Conservation (phyloP, 2,888 invertebrate genomes). For the Hypercompe scribonia region DNA sequence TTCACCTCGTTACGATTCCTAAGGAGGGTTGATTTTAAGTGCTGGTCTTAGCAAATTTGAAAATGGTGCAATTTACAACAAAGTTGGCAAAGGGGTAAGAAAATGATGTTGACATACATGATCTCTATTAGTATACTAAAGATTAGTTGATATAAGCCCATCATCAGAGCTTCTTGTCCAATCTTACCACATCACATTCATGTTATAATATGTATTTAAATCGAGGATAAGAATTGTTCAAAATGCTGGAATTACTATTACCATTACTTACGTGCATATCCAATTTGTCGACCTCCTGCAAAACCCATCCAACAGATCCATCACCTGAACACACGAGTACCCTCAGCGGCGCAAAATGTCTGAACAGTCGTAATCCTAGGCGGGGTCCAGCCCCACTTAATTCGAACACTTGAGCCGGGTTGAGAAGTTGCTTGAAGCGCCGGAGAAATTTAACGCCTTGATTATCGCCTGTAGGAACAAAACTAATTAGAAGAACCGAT, state of each 20-base stretch:
- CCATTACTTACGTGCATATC: conserved; percentile 94
- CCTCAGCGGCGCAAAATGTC: conserved; percentile 98
- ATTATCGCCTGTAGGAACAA: conserved; percentile 91
- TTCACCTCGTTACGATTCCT: too few species aligned
- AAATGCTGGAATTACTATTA: neutral
- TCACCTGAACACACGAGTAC: conserved; percentile 99
- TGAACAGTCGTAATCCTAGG: conserved; percentile 94
- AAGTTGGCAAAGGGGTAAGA: too few species aligned
- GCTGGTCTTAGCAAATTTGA: too few species aligned
- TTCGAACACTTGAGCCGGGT: conserved; percentile 99
- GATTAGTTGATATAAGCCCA: neutral
- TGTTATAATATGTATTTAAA: neutral
- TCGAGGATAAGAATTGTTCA: neutral
- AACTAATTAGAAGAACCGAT: neutral
- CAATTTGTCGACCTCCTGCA: conserved; percentile 97
- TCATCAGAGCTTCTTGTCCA: neutral
- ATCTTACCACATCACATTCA: neutral
- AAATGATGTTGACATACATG: too few species aligned
- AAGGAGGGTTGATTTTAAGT: too few species aligned
- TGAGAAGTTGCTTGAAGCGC: conserved; percentile 97
- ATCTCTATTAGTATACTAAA: too few species aligned
- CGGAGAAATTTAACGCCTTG: conserved; percentile 98
- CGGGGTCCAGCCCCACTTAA: conserved; percentile 96
- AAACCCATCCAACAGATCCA: conserved; percentile 99
- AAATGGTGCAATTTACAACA: too few species aligned